A percentile compares a stretch with the other conserved stretches of the same genome.
Conservation (phyloP, 2,888 invertebrate species). For the Sminthurides aquaticus region DNA sequence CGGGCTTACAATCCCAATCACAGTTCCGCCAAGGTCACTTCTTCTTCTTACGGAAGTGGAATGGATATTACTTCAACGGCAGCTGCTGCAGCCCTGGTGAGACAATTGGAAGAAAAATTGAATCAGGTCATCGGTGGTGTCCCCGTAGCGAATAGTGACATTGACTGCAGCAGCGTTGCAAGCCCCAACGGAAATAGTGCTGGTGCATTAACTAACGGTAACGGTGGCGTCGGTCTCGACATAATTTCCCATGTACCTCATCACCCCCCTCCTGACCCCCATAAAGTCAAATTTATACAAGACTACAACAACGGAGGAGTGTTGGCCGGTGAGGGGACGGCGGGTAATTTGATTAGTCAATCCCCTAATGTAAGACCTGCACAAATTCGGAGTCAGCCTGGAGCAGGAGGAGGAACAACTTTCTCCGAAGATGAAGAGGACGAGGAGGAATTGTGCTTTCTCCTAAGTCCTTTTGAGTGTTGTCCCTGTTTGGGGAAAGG, state of each 20-base stretch:
- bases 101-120: slow-evolving; percentile 17
- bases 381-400: neutral
- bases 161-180: neutral
- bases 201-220: neutral
- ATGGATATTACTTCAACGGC: neutral
- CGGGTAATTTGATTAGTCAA: too few species aligned
- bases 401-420: neutral
- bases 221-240: neutral
- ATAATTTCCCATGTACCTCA: neutral
- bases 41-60: neutral
- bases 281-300: neutral
- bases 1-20: neutral
- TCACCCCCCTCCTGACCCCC: neutral
- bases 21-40: neutral
- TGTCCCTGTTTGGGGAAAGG: neutral
- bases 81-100: slow-evolving; percentile 1
- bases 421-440: neutral
- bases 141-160: neutral
- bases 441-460: neutral
- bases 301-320: neutral
- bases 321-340: neutral
- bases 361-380: neutral
- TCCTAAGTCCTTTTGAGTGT: neutral
- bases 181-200: neutral
- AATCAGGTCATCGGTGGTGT: neutral